Evolutionary conservation across 2,888 invertebrate species (phyloP).

Genomic region (Heterodera filipjevi): DNA sequence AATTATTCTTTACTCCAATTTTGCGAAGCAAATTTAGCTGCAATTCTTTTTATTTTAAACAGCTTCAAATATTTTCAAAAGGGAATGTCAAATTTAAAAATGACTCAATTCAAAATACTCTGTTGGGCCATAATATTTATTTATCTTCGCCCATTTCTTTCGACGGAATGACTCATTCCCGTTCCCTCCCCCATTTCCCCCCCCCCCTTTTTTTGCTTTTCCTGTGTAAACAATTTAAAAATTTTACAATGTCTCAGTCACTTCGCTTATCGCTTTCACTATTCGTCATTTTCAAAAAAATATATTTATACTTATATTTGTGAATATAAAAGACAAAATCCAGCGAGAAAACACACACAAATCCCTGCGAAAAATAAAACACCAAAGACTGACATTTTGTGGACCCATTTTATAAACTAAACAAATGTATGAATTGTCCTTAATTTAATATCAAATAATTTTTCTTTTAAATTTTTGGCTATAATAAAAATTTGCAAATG

Average conservation of each 20-base stretch:
- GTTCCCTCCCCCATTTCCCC: background rate
- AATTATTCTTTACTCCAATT: no score
- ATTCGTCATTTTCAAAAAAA: background rate
- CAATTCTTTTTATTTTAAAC: no score
- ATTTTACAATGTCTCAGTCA: background rate
- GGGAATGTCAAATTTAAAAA: background rate
- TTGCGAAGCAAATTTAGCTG: no score
- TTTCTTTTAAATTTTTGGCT: background rate
- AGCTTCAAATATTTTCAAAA: background rate
- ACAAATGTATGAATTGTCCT: background rate
- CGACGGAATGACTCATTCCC: background rate
- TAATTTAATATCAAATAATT: background rate
- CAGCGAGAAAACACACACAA: background rate
- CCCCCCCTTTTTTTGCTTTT: background rate
- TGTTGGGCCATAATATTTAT: background rate
- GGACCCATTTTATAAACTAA: background rate
- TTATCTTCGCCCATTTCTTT: background rate
- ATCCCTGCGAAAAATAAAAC: background rate
- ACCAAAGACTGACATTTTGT: background rate
- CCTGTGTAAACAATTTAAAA: constrained; percentile 2
- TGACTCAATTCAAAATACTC: background rate
- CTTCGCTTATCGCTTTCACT: background rate
- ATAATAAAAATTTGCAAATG: constrained; percentile 8
- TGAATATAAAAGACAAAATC: background rate
- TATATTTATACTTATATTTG: background rate